Evolutionary conservation across 2,113 vertebrate species (phyloP), one percentile per base, ranked within the genome.

Genomic region (Oreochromis spilurus): DNA sequence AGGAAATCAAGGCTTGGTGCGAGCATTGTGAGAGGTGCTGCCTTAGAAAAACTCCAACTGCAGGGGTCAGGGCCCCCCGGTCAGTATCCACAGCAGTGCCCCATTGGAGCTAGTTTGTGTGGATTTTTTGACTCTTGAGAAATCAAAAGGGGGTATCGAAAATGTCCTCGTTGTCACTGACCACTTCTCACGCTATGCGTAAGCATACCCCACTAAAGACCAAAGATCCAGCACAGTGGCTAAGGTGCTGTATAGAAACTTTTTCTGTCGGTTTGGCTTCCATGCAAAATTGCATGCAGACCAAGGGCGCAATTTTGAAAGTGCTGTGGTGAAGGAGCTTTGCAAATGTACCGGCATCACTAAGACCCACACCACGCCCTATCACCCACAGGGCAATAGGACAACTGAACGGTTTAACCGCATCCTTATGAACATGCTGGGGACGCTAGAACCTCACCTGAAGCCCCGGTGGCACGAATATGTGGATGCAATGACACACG

Each of bases 1-100:
- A 84, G 14, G 65, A 81, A 9, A 50, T 90, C 13, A 67, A 89
- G 78, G 34, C 58, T 1, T 83, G 84, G 84, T 86, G 84, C n/a
- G 75, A 89, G n/a, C 40, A 84, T 21, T 86, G 84, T 75, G 77
- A 81, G 17, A 84, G 65, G 26, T 84, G 82, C 75, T 89, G 81
- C 11, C 75, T 84, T 9, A 78, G 79, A 43, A 90, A 87, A 17
- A 87, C 65, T 0, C 82, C 55, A 3, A 78, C 85, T 12, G 26
- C 54, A 50, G 67, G 70, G 1, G 1, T 77, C 9, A 85, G 38
- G 9, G 85, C 65, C 14, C 85, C 12, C 16, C 81, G 19, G 70
- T 58, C 58, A 70, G 70, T 12, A 82, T 83, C 5, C 81, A 86
- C 53, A 86, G 48, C 40, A 80, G 36, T 16, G 9, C 48, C 3